Percentiles rank a stretch among this genome's conserved stretches.
Evolutionary conservation across 1,140 invertebrate species (phyloP).

Genomic region (Elymnias hypermnestra): DNA sequence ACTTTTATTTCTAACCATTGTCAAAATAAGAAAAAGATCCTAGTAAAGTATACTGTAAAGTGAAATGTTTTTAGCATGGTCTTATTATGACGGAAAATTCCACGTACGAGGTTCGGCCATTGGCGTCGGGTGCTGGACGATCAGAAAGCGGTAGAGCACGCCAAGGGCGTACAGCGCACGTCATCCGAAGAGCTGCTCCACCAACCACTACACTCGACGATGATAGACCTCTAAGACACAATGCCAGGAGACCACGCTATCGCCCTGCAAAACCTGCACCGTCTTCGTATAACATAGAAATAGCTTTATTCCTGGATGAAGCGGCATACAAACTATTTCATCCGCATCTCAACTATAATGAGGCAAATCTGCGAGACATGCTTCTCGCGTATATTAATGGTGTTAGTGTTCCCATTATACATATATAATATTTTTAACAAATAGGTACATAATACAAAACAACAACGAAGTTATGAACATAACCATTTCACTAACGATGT

Average conservation of each 20-base stretch:
- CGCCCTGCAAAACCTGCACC: conserved; percentile 47
- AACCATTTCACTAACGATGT: too few relatives aligned
- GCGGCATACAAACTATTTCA: conserved; percentile 82
- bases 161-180: conserved; percentile 64
- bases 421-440: background rate
- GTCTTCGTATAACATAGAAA: conserved; percentile 77
- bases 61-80: conserved; percentile 72
- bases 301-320: conserved; percentile 86
- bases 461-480: background rate
- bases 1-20: too few relatives aligned
- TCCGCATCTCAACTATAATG: conserved; percentile 81
- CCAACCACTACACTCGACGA: conserved; percentile 51
- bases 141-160: conserved; percentile 28
- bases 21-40: too few relatives aligned
- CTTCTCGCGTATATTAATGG: conserved; percentile 86
- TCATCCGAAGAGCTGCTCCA: conserved; percentile 74
- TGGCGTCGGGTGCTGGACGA: conserved; percentile 54
- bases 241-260: conserved; percentile 35
- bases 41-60: too few relatives aligned
- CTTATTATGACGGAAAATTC: conserved; percentile 80
- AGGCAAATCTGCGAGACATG: conserved; percentile 81
- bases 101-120: conserved; percentile 80
- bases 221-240: conserved; percentile 37
- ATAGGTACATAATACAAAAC: background rate
- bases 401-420: conserved; percentile 55